phyloP scores from a whole-genome alignment of 2,113 vertebrate species.

The Sinocyclocheilus rhinocerous region DNA sequence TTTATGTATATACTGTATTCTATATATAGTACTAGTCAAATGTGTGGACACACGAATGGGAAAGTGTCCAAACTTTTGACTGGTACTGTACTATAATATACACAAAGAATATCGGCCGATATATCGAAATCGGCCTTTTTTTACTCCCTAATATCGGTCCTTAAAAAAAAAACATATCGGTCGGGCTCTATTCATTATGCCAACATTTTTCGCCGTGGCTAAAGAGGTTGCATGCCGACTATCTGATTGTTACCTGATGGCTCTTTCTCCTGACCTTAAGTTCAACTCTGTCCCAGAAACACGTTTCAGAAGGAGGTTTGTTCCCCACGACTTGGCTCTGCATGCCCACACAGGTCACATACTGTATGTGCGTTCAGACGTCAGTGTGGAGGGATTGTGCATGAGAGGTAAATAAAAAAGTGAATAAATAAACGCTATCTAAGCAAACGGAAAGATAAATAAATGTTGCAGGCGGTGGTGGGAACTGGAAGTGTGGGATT shows the following conservation, averaged over 20 bases:
- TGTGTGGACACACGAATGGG: too few relatives aligned
- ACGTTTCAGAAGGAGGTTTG: not conserved
- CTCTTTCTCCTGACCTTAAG: constrained; percentile 27
- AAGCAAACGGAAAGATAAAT: constrained; percentile 68
- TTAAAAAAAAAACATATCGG: too few relatives aligned
- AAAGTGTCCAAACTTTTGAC: too few relatives aligned
- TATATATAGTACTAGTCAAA: too few relatives aligned
- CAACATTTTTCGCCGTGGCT: not conserved
- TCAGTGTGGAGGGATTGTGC: constrained; percentile 54
- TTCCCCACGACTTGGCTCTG: not conserved
- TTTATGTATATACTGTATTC: too few relatives aligned
- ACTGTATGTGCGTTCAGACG: too few relatives aligned
- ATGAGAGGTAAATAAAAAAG: constrained; percentile 65
- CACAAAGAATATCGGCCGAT: too few relatives aligned
- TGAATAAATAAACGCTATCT: constrained; percentile 54
- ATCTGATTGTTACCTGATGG: not conserved
- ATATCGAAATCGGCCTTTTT: too few relatives aligned
- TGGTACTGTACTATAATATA: too few relatives aligned
- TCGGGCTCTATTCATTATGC: not conserved
- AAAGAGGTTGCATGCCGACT: not conserved
- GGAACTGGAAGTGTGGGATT: constrained; percentile 73
- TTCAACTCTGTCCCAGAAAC: constrained; percentile 19
- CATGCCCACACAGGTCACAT: not conserved
- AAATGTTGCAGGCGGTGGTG: constrained; percentile 67
- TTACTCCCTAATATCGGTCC: too few relatives aligned